Percentiles rank a stretch among this genome's conserved stretches.
Evolutionary conservation across 2,888 invertebrate genomes (phyloP).

Genomic region (Trissolcus brochymenae): DNA sequence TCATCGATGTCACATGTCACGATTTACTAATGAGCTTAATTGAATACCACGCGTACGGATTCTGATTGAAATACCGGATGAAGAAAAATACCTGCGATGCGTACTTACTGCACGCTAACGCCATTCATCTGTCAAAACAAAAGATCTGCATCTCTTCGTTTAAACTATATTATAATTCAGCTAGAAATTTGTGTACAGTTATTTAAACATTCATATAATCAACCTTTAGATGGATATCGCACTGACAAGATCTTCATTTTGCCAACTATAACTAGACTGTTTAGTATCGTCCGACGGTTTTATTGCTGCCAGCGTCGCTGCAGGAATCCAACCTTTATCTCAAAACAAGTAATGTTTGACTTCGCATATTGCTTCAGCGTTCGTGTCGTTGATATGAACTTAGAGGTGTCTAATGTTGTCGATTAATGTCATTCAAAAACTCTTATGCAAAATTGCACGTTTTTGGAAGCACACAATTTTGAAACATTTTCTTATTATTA

Average conservation of each 20-base stretch:
- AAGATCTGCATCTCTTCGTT: constrained; percentile 7
- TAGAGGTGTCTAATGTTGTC: constrained; percentile 27
- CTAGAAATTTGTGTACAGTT: too few species aligned
- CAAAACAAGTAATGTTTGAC: constrained; percentile 44
- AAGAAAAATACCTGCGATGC: constrained; percentile 51
- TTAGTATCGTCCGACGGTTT: constrained; percentile 72
- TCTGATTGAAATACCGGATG: constrained; percentile 53
- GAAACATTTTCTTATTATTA: too few species aligned
- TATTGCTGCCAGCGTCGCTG: constrained; percentile 65
- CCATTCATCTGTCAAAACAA: constrained; percentile 39
- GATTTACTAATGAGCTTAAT: constrained; percentile 59
- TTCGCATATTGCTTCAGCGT: constrained; percentile 34
- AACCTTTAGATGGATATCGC: too few species aligned
- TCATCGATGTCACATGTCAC: constrained; percentile 58
- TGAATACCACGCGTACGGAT: constrained; percentile 58
- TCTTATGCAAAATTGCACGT: constrained; percentile 7
- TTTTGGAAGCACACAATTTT: too few species aligned
- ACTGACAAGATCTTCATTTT: constrained; percentile 68
- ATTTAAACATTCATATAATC: too few species aligned
- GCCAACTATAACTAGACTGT: constrained; percentile 69
- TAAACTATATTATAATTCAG: background rate
- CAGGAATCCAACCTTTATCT: constrained; percentile 68
- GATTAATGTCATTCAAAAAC: constrained; percentile 41
- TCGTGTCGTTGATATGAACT: constrained; percentile 28
- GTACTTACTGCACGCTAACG: constrained; percentile 50